Evolutionary conservation across 2,113 vertebrate species (phyloP), one percentile per base, ranked within the genome.

Genomic region (Gymnarchus niloticus): DNA sequence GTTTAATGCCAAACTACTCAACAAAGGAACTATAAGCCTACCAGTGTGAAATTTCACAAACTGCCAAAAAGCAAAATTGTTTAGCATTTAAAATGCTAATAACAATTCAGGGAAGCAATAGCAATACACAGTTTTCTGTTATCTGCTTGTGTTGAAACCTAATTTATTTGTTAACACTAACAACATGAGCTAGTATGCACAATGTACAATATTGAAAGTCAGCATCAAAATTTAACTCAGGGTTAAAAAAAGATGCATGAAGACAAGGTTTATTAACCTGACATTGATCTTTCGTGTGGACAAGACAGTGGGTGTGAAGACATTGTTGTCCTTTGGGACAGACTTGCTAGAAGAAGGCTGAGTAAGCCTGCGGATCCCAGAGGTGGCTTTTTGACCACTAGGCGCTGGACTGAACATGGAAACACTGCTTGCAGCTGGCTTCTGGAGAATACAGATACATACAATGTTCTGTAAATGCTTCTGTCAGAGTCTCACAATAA

Each of bases 251-350:
- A 54, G 8, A 51, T 25, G 19, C 2, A 5, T 28, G 0, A 49
- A 28, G 25, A n/a, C 19, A 52, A 17, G 61, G 57, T 76, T 21
- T 17, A 19, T 91, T 89, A 93, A 98, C 98, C 97, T 95, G 89
- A 99, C 96, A 0, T 96, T 99, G 92, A 97, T 96, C 93, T 96
- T 97, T 82, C 94, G 91, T 25, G 94, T 93, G 21, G 96, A 97
- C 81, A 95, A 86, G 1, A 94, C 87, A 0, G 93, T 93, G 3
- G 92, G 95, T 84, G 91, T 95, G 89, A 95, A 95, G 0, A 88
- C 85, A 33, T 89, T 84, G 0, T 88, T 95, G 46, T 86, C 90
- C 81, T 93, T 90, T 41, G 88, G 65, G 4, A 90, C 87, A 3
- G 90, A 88, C 85, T 56, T 93, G 4, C 61, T 93, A 4, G 90